Conservation (phyloP, 2,797 vertebrate species). For the Knipowitschia caucasica region DNA sequence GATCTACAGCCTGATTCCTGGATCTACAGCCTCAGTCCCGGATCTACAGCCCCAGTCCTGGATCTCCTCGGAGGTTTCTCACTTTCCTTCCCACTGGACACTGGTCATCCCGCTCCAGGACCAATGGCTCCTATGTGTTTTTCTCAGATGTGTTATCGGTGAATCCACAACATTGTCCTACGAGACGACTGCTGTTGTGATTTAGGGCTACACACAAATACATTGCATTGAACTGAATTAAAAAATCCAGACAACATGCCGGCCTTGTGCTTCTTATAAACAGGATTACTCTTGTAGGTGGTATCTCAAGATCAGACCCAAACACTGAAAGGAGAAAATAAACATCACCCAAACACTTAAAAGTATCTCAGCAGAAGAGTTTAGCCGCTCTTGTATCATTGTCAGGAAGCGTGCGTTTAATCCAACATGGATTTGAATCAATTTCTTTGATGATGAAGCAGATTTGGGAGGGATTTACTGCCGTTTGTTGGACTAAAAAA, state of each 20-base stretch:
- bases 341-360: background rate
- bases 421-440: constrained; percentile 34
- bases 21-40: too few species aligned
- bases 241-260: background rate
- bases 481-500: background rate
- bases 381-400: background rate
- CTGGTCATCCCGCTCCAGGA: too few species aligned
- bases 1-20: too few species aligned
- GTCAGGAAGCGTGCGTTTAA: constrained; percentile 26
- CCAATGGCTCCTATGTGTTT: too few species aligned
- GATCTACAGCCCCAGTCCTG: too few species aligned
- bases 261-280: background rate
- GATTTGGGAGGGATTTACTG: constrained; percentile 2
- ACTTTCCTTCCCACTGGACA: too few species aligned
- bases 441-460: constrained; percentile 34
- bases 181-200: too few species aligned
- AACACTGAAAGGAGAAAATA: constrained; percentile 3
- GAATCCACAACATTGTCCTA: too few species aligned
- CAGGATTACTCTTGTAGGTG: background rate
- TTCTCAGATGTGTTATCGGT: too few species aligned
- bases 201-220: too few species aligned
- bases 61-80: too few species aligned
- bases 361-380: background rate
- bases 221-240: too few species aligned
- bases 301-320: background rate